phyloP scores from a whole-genome alignment of 2,797 vertebrate species.

The Paedocypris micromegethes region DNA sequence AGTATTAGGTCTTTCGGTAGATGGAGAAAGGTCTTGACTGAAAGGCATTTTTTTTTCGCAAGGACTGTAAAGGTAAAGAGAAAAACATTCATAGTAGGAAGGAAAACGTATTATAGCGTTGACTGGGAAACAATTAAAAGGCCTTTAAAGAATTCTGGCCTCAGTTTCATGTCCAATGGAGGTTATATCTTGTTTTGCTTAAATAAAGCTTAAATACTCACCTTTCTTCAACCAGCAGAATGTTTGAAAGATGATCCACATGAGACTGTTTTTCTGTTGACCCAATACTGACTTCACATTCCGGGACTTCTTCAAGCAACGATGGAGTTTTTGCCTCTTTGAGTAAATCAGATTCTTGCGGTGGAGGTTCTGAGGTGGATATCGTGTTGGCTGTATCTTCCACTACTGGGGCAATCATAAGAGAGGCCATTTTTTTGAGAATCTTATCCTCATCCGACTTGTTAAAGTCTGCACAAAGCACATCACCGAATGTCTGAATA shows the following conservation, averaged over 20 bases:
- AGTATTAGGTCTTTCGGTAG: conserved; percentile 29
- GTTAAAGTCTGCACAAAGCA: conserved; percentile 47
- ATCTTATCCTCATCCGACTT: conserved; percentile 66
- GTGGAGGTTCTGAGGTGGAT: background rate
- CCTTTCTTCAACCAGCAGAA: conserved; percentile 24
- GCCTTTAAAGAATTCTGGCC: too few relatives aligned
- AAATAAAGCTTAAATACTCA: background rate
- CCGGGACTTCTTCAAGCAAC: conserved; percentile 10
- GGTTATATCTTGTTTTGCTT: too few relatives aligned
- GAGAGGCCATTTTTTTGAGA: conserved; percentile 48
- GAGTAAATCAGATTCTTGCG: conserved; percentile 28
- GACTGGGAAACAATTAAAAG: too few relatives aligned
- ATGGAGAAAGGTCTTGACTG: conserved; percentile 22
- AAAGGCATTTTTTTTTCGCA: conserved; percentile 42
- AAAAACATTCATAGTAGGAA: conserved; percentile 35
- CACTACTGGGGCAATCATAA: background rate
- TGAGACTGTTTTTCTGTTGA: conserved; percentile 16
- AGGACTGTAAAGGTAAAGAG: conserved; percentile 44
- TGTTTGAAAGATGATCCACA: conserved; percentile 23
- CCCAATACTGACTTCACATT: conserved; percentile 8
- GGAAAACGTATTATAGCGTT: conserved; percentile 11
- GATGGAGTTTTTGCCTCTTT: conserved; percentile 10
- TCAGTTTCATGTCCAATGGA: too few relatives aligned
- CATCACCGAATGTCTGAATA: background rate
- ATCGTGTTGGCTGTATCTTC: background rate